Evolutionary conservation across 2,888 invertebrate genomes (phyloP).

Genomic region (Apantesis nais): DNA sequence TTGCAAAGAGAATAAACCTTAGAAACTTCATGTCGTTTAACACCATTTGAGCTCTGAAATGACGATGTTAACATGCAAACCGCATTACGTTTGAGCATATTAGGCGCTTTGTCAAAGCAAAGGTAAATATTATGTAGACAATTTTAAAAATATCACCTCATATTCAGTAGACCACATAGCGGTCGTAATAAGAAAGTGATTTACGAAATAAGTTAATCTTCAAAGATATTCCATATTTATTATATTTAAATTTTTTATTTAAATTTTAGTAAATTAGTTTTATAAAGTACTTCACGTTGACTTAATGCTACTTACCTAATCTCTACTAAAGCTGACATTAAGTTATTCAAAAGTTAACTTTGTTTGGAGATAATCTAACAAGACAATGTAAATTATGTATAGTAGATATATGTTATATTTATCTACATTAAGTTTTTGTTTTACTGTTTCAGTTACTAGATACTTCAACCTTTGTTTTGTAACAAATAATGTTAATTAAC

Average conservation of each 20-base stretch:
- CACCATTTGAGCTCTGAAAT: not conserved
- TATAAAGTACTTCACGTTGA: not conserved
- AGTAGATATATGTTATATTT: too few species aligned
- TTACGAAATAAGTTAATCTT: not conserved
- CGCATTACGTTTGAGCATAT: not conserved
- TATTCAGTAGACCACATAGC: not conserved
- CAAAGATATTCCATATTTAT: not conserved
- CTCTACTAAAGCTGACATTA: not conserved
- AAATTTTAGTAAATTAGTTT: not conserved
- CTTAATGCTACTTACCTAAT: not conserved
- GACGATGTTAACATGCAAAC: slow-evolving; percentile 6
- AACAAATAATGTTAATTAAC: not conserved
- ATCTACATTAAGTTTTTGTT: too few species aligned
- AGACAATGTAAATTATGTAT: not conserved
- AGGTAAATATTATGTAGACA: slow-evolving; percentile 45
- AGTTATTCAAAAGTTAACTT: not conserved
- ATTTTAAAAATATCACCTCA: slow-evolving; percentile 58
- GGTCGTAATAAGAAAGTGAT: slow-evolving; percentile 5
- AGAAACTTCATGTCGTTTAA: not conserved
- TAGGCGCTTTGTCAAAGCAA: not conserved
- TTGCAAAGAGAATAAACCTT: not conserved
- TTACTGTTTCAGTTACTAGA: slow-evolving; percentile 31
- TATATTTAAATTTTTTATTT: too few species aligned
- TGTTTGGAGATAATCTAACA: not conserved
- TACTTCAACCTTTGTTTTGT: slow-evolving; percentile 17